Evolutionary conservation across 2,113 vertebrate genomes (phyloP).

Genomic region (Semnornis frantzii): DNA sequence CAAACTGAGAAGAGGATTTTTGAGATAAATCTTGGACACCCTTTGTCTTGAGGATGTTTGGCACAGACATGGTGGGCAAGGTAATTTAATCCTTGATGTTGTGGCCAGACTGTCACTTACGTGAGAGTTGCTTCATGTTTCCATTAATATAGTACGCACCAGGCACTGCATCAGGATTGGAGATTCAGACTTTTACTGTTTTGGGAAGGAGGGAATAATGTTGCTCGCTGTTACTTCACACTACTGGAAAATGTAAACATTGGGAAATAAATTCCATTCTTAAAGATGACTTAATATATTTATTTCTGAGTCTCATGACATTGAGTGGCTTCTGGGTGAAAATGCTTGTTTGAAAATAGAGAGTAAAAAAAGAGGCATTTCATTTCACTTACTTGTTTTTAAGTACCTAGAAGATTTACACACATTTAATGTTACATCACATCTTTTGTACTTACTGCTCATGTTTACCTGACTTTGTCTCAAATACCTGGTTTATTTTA

Average conservation of each 20-base stretch:
- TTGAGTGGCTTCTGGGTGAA: not conserved
- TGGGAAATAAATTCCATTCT: not conserved
- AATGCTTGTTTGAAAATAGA: not conserved
- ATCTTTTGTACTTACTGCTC: not conserved
- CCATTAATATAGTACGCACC: not conserved
- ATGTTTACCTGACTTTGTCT: not conserved
- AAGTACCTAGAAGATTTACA: not conserved
- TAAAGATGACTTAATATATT: not conserved
- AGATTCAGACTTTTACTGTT: not conserved
- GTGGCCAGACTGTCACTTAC: not conserved
- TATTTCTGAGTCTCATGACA: not conserved
- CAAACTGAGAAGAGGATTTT: not conserved
- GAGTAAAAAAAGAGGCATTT: not conserved
- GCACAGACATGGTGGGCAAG: not conserved
- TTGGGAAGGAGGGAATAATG: not conserved
- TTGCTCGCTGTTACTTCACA: not conserved
- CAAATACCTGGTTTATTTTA: not conserved
- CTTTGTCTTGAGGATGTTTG: not conserved
- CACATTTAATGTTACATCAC: not conserved
- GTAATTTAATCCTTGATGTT: not conserved
- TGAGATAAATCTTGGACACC: not conserved
- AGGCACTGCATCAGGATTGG: not conserved
- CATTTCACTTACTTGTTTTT: not conserved
- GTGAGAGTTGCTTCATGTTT: not conserved
- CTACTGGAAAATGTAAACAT: not conserved